Base-by-base conservation (phyloP, 1,140 invertebrate species). In the Camponotus pennsylvanicus region DNA sequence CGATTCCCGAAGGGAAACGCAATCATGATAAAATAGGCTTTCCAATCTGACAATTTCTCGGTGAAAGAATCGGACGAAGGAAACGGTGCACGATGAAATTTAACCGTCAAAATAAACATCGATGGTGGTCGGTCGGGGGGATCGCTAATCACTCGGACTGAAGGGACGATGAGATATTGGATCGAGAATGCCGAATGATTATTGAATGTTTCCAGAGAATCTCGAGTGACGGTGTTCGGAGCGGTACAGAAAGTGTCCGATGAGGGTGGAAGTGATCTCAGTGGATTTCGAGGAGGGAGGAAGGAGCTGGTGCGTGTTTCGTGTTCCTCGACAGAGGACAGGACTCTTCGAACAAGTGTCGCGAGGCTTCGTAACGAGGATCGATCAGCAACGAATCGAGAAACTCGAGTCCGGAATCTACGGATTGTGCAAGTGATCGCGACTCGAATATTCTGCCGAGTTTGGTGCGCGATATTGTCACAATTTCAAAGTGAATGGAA, bases 191-290 rank as follows among this genome's bases (percentile, higher is more conserved):
- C 21, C 37, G 78, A 11, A 80, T 70, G 15, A 69, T 67, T 34
- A 15, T 40, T 87, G 27, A 49, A 84, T 71, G 59, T 40, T 67
- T 27, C 9, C 52, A 34, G 21, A 84, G 71, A 49, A 87, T 82
- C 63, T 73, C 79, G 64, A 77, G 88, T 86, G 70, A 69, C 80
- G 32, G 61, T 45, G 63, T 66, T 67, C 18, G 70, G 18, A 64
- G 86, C 77, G 71, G 64, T 64, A 45, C 37, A 18, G 11, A 11
- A 11, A 37, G 57, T 85, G 79, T 82, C 69, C 64, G 71, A 64
- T 52, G 32, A 66, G 18, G 86, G 37, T 76, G 59, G 83, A 83
- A 73, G 79, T 75, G 84, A 77, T 86, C 70, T 70, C 87, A 70
- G 88, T 75, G 79, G 69, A 61, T 73, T 64, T 83, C 40, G 18